Conservation (phyloP, 2,113 vertebrate genomes). For the Cygnus atratus region DNA sequence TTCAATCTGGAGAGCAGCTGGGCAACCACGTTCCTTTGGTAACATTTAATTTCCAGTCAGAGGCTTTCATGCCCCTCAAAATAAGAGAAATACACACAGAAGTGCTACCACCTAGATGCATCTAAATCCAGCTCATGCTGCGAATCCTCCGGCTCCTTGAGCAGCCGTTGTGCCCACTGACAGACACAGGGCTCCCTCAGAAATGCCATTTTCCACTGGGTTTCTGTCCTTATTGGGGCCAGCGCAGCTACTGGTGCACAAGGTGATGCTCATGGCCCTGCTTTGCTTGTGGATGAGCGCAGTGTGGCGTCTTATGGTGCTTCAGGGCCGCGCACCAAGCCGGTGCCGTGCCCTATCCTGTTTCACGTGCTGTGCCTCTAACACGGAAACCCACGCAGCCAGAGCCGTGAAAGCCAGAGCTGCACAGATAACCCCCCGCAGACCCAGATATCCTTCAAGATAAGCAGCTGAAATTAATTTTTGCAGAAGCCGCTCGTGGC, state of each 20-base stretch:
- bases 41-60: neutral
- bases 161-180: neutral
- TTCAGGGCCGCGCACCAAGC: neutral
- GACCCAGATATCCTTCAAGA: neutral
- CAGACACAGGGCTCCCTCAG: neutral
- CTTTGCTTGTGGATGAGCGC: neutral
- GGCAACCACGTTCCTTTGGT: neutral
- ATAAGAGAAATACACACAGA: neutral
- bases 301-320: neutral
- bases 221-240: neutral
- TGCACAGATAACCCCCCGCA: neutral
- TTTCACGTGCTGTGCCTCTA: neutral
- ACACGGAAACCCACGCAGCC: neutral
- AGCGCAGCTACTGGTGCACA: fast-evolving
- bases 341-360: neutral
- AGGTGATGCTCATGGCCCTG: neutral
- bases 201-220: neutral
- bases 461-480: slow-evolving; percentile 24
- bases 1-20: neutral
- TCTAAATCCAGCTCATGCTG: neutral
- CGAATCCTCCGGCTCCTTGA: neutral
- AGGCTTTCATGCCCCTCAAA: fast-evolving
- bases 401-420: neutral
- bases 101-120: neutral
- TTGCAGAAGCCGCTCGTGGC: neutral